Evolutionary conservation across 2,888 invertebrate genomes (phyloP).

Genomic region (Ophioninae sp.): DNA sequence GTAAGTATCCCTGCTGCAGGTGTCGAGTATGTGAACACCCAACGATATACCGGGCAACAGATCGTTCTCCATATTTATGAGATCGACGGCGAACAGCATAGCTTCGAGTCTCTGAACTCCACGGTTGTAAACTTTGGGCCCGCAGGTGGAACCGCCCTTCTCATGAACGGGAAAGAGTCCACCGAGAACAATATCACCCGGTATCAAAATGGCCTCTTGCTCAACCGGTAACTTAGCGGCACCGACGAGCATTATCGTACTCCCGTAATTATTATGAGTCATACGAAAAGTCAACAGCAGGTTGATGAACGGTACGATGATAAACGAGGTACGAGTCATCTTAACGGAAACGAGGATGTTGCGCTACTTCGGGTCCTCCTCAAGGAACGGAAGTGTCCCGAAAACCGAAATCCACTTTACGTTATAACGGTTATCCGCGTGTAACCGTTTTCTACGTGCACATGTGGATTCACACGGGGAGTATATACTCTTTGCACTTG

Average conservation of each 20-base stretch:
- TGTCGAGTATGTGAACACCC: constrained; percentile 85
- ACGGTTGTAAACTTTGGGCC: constrained; percentile 83
- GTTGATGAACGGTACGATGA: constrained; percentile 60
- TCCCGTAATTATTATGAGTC: constrained; percentile 35
- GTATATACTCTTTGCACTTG: not conserved
- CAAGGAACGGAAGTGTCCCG: constrained; percentile 28
- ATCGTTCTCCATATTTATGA: constrained; percentile 82
- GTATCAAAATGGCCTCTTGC: constrained; percentile 79
- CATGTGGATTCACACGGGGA: not conserved
- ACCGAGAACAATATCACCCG: constrained; percentile 84
- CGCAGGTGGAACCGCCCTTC: constrained; percentile 82
- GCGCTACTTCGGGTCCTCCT: not conserved
- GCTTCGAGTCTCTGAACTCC: constrained; percentile 86
- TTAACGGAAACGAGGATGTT: constrained; percentile 40
- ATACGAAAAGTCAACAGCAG: constrained; percentile 67
- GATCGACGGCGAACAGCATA: constrained; percentile 84
- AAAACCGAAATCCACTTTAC: constrained; percentile 32
- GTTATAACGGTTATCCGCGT: not conserved
- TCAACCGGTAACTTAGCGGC: constrained; percentile 69
- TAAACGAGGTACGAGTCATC: constrained; percentile 56
- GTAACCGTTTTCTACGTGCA: not conserved
- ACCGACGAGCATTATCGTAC: constrained; percentile 34
- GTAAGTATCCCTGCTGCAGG: constrained; percentile 84
- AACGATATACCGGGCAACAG: constrained; percentile 82
- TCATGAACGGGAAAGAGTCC: constrained; percentile 85